Percentiles rank a stretch among this genome's conserved stretches.
These are phyloP conservation scores for Gibbula magus DNA, from an alignment of 2,888 invertebrate species.

Conservation along the genomic window DNA sequence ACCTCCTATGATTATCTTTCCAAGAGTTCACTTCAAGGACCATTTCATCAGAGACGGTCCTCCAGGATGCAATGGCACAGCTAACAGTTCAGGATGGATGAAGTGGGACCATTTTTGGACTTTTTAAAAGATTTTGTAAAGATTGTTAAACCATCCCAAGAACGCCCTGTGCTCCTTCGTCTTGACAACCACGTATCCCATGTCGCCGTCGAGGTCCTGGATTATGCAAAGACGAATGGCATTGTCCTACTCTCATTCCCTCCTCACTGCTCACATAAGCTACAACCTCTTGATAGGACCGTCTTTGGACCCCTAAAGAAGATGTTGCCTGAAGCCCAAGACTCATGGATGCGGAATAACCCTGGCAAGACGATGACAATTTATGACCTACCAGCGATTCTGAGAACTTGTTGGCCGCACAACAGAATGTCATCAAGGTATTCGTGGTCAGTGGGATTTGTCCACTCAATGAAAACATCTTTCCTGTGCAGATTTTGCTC, in stretches of 20 bases:
- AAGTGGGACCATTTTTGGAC: too few relatives aligned
- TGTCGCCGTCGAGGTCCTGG: constrained; percentile 29
- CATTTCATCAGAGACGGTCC: too few relatives aligned
- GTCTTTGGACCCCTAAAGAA: constrained; percentile 36
- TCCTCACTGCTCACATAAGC: constrained; percentile 37
- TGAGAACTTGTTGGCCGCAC: background rate
- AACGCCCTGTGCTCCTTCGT: constrained; percentile 24
- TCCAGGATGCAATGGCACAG: too few relatives aligned
- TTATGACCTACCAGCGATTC: constrained; percentile 26
- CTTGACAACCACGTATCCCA: constrained; percentile 40
- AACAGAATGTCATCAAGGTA: background rate
- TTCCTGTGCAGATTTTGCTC: too few relatives aligned
- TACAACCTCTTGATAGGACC: constrained; percentile 33
- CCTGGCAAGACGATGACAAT: constrained; percentile 28
- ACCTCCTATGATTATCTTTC: too few relatives aligned
- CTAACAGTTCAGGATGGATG: too few relatives aligned
- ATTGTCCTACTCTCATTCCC: constrained; percentile 36
- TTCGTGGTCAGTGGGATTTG: constrained; percentile 22
- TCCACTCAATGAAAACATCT: background rate
- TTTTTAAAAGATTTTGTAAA: constrained; percentile 32
- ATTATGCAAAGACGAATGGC: constrained; percentile 34
- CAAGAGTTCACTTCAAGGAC: too few relatives aligned
- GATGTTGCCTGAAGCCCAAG: background rate
- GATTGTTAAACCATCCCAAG: constrained; percentile 24
- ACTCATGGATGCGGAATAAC: constrained; percentile 33